Percentiles rank a stretch among this genome's conserved stretches.
phyloP scores from a whole-genome alignment of 2,797 vertebrate genomes.

The Hipposideros larvatus region DNA sequence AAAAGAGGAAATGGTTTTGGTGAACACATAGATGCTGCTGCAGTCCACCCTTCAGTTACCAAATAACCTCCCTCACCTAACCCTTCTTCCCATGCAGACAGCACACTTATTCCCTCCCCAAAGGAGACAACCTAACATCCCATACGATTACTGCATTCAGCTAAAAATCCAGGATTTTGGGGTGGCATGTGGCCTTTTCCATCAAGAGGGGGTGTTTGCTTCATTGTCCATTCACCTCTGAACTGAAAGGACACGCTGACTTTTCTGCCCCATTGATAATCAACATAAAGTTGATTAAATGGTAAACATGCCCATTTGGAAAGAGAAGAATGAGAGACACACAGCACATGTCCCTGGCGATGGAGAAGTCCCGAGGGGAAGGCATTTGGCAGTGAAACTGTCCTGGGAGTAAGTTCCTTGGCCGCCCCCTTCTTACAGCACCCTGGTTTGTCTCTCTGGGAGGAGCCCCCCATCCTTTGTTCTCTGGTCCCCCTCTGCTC shows the following conservation, averaged over 20 bases:
- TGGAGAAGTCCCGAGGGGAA: neutral
- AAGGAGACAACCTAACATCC: neutral
- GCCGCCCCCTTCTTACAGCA: neutral
- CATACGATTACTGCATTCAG: neutral
- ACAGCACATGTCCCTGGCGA: neutral
- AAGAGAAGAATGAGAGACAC: neutral
- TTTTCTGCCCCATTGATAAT: neutral
- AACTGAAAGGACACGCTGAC: neutral
- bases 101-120: neutral
- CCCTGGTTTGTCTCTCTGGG: neutral
- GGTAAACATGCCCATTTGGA: neutral
- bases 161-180: neutral
- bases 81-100: neutral
- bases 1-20: conserved; percentile 1
- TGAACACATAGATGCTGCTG: neutral
- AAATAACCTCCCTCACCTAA: neutral
- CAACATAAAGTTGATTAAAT: neutral
- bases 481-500: neutral
- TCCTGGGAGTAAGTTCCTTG: neutral
- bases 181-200: neutral
- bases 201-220: neutral
- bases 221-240: neutral
- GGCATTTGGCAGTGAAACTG: neutral
- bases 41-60: neutral
- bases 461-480: neutral